These are phyloP conservation scores for Colinus virginianus DNA, from an alignment of 2,113 vertebrate species.

Conservation along the genomic window DNA sequence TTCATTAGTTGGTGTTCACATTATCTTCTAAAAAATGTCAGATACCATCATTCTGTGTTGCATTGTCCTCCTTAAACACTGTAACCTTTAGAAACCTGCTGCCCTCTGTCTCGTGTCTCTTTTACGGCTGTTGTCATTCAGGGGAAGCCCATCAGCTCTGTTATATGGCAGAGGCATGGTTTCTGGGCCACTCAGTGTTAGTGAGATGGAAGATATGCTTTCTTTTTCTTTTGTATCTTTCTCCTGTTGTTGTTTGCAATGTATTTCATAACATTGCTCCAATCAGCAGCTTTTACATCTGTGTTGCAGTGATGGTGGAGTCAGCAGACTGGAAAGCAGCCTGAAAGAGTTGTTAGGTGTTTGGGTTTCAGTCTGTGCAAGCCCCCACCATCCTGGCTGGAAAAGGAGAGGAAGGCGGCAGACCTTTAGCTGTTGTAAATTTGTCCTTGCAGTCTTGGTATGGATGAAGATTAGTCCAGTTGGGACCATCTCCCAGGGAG, in stretches of 20 bases:
- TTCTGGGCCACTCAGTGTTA: background rate
- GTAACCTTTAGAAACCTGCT: conserved; percentile 80
- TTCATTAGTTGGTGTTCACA: conserved; percentile 79
- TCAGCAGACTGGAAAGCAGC: background rate
- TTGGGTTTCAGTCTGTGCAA: background rate
- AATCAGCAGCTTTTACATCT: background rate
- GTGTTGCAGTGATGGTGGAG: background rate
- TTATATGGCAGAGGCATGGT: background rate
- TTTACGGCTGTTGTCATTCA: conserved; percentile 73
- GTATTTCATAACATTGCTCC: background rate
- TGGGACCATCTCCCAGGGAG: background rate
- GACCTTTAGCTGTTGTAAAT: background rate
- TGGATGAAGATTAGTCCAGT: background rate
- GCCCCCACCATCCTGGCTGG: too few species aligned
- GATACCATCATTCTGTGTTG: conserved; percentile 81
- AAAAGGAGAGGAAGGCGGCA: background rate
- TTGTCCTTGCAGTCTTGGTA: background rate
- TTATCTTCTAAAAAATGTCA: conserved; percentile 76
- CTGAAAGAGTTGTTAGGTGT: background rate
- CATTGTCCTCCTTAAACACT: conserved; percentile 70
- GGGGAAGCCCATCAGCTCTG: background rate
- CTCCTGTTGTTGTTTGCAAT: background rate
- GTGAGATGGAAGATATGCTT: background rate
- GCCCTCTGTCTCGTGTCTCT: conserved; percentile 77
- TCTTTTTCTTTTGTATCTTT: background rate